Base-by-base conservation (phyloP, 2,888 invertebrate species). In the Oscheius sp. region DNA sequence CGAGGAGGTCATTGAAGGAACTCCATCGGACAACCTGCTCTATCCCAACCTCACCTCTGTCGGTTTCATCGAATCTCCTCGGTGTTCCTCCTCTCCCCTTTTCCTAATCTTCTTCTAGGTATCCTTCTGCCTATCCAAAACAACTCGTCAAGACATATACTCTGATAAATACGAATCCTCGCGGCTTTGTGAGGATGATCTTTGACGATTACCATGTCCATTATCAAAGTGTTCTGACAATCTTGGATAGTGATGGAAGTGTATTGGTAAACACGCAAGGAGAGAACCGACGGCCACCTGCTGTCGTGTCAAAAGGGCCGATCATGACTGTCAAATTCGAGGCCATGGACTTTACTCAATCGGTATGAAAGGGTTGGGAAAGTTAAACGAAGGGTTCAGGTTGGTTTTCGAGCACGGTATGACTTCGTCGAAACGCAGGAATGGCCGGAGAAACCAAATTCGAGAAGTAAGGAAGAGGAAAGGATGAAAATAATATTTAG, bases 171-270 rank as follows among this genome's bases (percentile, higher is more conserved):
- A 62, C 70, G 41, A 69, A 76, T 33, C 36, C 61, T 8, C 38
- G 38, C 6, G 81, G 81, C 2, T 69, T 49, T 51, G 73, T 81
- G 8, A 65, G 79, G 8, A 45, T 81, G 20, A 54, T 68, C 2
- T 81, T 81, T 56, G 74, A 77, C 61, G 81, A 81, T 41, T 81
- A 73, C 50, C 77, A 76, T 32, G 44, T 81, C 22, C 69, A 80
- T 45, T 78, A 63, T 49, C 71, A 75, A 56, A 74, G 72, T 57
- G 51, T 41, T 30, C 28, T 68, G n/a, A n/a, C n/a, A n/a, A 70
- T 78, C 36, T 30, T 82, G 17, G 79, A 81, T 50, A 68, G 67
- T 41, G 71, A 80, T 41, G 75, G 70, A n/a, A 24, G 22, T 4
- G 68, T 71, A 24, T 59, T 80, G 49, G 57, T 73, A 41, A 77